Evolutionary conservation across 1,140 invertebrate genomes (phyloP), one percentile per base, ranked within the genome.

Genomic region (Macrotrachela quadricornifera): DNA sequence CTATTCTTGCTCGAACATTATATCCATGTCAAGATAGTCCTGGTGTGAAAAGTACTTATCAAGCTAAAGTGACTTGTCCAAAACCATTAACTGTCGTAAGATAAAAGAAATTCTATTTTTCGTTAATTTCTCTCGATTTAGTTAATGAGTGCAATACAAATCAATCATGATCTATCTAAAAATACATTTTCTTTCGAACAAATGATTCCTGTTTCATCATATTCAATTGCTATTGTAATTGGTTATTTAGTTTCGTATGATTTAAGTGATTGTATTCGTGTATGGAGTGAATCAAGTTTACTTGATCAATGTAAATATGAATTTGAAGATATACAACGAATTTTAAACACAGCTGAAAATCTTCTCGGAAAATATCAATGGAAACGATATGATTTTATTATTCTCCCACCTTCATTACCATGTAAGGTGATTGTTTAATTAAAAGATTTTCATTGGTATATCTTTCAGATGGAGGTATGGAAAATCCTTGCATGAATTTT

Each of bases 401-500:
- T 94, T 9, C 72, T 95, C 58, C 88, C 88, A 1, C 85, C 87
- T 2, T 84, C 81, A 54, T 94, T 94, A 72, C 85, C 87, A 13
- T 91, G 45, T 40, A 30, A 30, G 8, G 2, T 30, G 2, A 4
- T 30, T 30, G 3, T 30, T 30, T 30, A 4, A 2, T 30, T 30
- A 30, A 30, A 30, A 30, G 2, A 4, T 4, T 30, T 30, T 30
- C 21, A 30, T 30, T 30, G 8, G 21, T 4, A 30, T 30, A n/a
- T 30, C 21, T 4, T 72, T 84, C 86, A 14, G 91, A 50, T 40
- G 88, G 88, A 4, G 88, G 88, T 37, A 92, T 94, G 87, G 90
- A 95, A 70, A 94, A 94, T 74, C 88, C 88, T 0, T 92, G 86
- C 67, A 66, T 94, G 15, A 92, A 87, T 1, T 94, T 94, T 72